Percentiles rank a stretch among this genome's conserved stretches.
phyloP scores from a whole-genome alignment of 2,888 invertebrate genomes.

The Abscondita cerata region DNA sequence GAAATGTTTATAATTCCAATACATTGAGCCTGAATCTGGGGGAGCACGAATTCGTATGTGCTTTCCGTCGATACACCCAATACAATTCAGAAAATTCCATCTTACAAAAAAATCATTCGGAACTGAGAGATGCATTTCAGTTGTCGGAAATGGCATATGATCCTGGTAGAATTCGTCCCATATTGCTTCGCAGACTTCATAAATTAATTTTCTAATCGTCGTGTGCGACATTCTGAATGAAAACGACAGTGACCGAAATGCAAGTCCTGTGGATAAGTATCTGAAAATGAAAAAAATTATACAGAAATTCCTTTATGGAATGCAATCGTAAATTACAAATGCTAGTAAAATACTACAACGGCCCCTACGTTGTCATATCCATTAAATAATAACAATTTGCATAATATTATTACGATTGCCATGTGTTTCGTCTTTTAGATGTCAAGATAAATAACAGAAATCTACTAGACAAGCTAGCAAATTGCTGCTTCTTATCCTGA shows the following conservation, averaged over 20 bases:
- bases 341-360: no score
- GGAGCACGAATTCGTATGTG: slow-evolving; percentile 10
- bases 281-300: slow-evolving; percentile 9
- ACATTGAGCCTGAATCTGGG: slow-evolving; percentile 10
- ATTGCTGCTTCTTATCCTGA: no score
- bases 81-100: slow-evolving; percentile 16
- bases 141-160: slow-evolving; percentile 13
- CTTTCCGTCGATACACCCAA: slow-evolving; percentile 10
- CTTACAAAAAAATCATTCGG: slow-evolving; percentile 9
- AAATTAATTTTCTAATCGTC: background rate
- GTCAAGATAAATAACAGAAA: no score
- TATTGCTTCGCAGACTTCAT: slow-evolving; percentile 3
- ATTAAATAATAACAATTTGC: no score
- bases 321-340: no score
- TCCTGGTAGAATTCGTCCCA: slow-evolving; percentile 8
- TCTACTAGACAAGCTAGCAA: no score
- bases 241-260: slow-evolving; percentile 3
- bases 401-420: no score
- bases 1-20: slow-evolving; percentile 14
- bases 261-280: slow-evolving; percentile 7
- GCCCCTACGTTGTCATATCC: no score
- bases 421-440: no score
- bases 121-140: background rate
- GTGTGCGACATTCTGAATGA: slow-evolving; percentile 4
- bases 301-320: no score